Percentiles rank a stretch among this genome's conserved stretches.
These are phyloP conservation scores for Oophaga pumilio DNA, from an alignment of 2,113 vertebrate species.

Conservation along the genomic window DNA sequence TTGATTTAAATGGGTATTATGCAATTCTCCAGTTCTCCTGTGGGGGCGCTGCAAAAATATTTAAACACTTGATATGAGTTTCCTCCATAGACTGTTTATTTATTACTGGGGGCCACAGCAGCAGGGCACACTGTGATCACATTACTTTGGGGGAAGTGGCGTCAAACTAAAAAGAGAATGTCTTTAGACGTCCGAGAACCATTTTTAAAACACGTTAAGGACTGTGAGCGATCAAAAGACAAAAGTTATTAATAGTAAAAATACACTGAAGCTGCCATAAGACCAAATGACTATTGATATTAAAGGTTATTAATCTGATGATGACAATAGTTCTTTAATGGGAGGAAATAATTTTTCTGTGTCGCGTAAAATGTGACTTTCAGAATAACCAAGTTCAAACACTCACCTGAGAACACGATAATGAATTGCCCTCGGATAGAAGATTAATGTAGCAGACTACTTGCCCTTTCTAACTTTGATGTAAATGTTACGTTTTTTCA, in stretches of 20 bases:
- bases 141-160: neutral
- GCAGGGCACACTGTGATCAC: neutral
- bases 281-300: slow-evolving; percentile 34
- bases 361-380: slow-evolving; percentile 55
- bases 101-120: neutral
- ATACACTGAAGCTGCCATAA: neutral
- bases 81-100: neutral
- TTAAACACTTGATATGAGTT: neutral
- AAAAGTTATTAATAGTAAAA: neutral
- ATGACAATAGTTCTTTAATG: slow-evolving; percentile 42
- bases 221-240: neutral
- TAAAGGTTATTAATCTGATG: slow-evolving; percentile 38
- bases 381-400: slow-evolving; percentile 51
- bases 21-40: neutral
- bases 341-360: slow-evolving; percentile 43
- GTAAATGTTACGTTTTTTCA: slow-evolving; percentile 56
- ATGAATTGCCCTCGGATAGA: slow-evolving; percentile 49
- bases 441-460: slow-evolving; percentile 54
- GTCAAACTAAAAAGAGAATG: neutral
- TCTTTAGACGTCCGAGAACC: neutral
- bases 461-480: slow-evolving; percentile 56
- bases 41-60: neutral
- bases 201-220: neutral
- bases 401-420: slow-evolving; percentile 53
- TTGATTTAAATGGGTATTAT: neutral